Evolutionary conservation across 2,888 invertebrate species (phyloP).

Genomic region (Lathronympha strigana): DNA sequence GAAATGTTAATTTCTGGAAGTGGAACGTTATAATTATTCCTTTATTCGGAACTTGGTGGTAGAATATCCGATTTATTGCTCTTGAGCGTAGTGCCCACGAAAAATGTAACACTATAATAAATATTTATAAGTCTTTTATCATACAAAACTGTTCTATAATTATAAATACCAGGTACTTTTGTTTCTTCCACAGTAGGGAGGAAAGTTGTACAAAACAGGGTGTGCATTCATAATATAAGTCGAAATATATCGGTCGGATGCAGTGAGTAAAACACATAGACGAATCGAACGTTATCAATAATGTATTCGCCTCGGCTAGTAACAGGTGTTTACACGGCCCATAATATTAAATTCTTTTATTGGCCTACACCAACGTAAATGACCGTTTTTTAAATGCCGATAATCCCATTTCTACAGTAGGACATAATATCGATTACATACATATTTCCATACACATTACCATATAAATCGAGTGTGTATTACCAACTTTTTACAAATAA

Average conservation of each 20-base stretch:
- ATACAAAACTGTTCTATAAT: not conserved
- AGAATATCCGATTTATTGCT: slow-evolving; percentile 29
- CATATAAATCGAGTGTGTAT: not conserved
- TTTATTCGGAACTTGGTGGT: slow-evolving; percentile 24
- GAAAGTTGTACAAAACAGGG: not conserved
- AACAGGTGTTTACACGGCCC: slow-evolving; percentile 33
- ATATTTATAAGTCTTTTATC: not conserved
- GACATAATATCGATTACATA: not conserved
- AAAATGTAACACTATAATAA: slow-evolving; percentile 1
- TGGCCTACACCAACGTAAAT: slow-evolving; percentile 11
- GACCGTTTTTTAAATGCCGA: slow-evolving; percentile 11
- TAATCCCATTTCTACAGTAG: slow-evolving; percentile 9
- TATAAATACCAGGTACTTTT: no score
- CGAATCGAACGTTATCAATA: slow-evolving; percentile 26
- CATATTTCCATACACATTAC: slow-evolving; percentile 9
- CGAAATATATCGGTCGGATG: slow-evolving; percentile 7
- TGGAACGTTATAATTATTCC: slow-evolving; percentile 48
- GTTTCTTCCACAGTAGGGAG: not conserved
- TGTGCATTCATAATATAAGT: not conserved
- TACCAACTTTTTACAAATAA: not conserved
- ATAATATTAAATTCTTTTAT: slow-evolving; percentile 22
- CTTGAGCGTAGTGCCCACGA: slow-evolving; percentile 1
- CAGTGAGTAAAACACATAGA: slow-evolving; percentile 15
- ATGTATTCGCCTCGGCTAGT: slow-evolving; percentile 25
- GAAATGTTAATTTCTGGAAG: slow-evolving; percentile 58